Base-by-base conservation (phyloP, 2,113 vertebrate genomes). In the Rhipidura dahli region DNA sequence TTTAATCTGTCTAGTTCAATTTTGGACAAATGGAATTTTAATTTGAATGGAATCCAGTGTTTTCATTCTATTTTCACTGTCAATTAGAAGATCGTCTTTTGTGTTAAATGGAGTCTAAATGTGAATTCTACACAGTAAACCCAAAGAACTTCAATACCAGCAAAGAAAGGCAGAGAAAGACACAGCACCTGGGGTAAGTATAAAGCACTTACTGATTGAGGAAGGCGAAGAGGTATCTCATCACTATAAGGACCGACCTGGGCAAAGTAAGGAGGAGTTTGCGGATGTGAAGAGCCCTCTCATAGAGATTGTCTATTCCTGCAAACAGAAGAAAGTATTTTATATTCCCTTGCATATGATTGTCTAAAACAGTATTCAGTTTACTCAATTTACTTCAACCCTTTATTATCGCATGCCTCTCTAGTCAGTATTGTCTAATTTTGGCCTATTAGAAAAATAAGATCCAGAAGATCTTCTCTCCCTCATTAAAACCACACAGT, bases 181-280 rank as follows among this genome's bases (percentile, higher is more conserved):
- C 60, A 27, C 26, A 47, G 40, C 17, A 40, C 56, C 66, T 28
- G 23, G 51, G 59, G 44, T 30, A 84, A 54, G 8, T 30, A 63
- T 10, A 54, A 69, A 64, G 85, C 94, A 99, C 99, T 99, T 98
- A 99, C 99, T 99, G 99, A 97, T 99, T 99, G 90, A 99, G 99
- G 97, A 99, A 99, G 95, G 99, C 98, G 57, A 99, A 99, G 93
- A 99, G 99, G 98, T 99, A 99, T 96, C 99, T 98, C 99, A 99
- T 99, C 97, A 99, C 99, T 69, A 99, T 98, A 42, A 99, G 99
- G 90, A 99, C 99, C 24, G 99, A 99, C 96, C 99, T 98, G 93
- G 99, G 99, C 96, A 99, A 97, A 81, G 99, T 99, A 87, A 99
- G 97, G 86, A 99, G 98, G 93, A 99, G 98, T 98, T 99, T 99